Conservation (phyloP, 2,888 invertebrate species). For the Dysmachus trigonus region DNA sequence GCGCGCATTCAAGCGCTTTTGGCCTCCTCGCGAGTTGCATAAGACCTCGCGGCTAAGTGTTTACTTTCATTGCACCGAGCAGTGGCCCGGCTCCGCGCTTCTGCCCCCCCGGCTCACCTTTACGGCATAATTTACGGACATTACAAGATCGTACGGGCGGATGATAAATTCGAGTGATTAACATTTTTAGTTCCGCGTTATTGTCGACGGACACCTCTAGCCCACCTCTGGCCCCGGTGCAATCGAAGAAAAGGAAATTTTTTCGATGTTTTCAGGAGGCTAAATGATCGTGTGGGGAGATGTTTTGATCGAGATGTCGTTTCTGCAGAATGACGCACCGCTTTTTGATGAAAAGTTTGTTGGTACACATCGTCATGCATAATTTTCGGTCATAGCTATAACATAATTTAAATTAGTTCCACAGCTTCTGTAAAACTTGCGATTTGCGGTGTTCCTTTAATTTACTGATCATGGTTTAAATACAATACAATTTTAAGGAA, state of each 20-base stretch:
- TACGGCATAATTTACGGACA: constrained; percentile 27
- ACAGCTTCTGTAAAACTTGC: not conserved
- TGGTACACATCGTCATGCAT: not conserved
- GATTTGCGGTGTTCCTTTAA: not conserved
- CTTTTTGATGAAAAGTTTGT: not conserved
- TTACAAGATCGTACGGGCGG: constrained; percentile 18
- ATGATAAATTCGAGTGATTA: constrained; percentile 34
- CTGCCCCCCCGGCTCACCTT: not conserved
- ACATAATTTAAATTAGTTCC: not conserved
- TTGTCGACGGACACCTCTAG: not conserved
- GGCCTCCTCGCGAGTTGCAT: not conserved
- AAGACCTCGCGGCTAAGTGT: not conserved
- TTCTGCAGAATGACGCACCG: not conserved
- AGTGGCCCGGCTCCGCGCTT: not conserved
- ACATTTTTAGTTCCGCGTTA: constrained; percentile 34
- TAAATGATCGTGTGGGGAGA: not conserved
- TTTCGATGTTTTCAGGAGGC: not conserved
- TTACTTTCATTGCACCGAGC: constrained; percentile 18
- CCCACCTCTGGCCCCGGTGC: not conserved
- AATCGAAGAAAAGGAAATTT: not conserved
- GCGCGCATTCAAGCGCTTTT: not conserved
- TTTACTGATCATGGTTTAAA: not conserved
- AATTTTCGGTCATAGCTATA: not conserved
- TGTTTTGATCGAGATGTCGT: not conserved
- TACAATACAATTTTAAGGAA: too few relatives aligned